Conservation (phyloP, 2,113 vertebrate species). For the Alectura lathami region DNA sequence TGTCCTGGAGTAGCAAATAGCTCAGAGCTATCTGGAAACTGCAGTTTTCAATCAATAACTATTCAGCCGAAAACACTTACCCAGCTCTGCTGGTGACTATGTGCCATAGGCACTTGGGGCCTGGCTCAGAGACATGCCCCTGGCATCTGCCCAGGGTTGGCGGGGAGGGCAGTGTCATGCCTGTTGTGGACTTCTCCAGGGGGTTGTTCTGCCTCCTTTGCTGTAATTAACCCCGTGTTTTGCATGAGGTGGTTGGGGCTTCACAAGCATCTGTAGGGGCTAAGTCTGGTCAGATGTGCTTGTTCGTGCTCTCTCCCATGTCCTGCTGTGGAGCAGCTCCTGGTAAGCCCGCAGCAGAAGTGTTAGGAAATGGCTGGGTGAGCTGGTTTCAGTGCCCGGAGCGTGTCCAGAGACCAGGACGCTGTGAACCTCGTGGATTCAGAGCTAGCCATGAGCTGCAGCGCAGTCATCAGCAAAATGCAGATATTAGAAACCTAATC, state of each 20-base stretch:
- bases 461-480: slow-evolving; percentile 26
- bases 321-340: not conserved
- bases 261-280: not conserved
- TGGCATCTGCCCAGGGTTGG: slow-evolving; percentile 3
- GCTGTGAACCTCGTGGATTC: not conserved
- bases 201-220: not conserved
- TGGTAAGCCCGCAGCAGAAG: not conserved
- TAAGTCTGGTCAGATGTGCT: not conserved
- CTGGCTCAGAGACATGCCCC: not conserved
- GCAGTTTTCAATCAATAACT: slow-evolving; percentile 47
- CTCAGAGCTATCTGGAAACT: slow-evolving; percentile 1
- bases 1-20: not conserved
- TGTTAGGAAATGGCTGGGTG: not conserved
- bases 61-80: not conserved
- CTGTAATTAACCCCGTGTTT: slow-evolving; percentile 27
- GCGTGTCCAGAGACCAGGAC: slow-evolving; percentile 4
- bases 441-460: slow-evolving; percentile 41
- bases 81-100: not conserved
- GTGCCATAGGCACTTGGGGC: not conserved
- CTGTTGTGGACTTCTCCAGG: not conserved
- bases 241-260: not conserved
- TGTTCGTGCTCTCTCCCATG: not conserved
- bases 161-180: not conserved
- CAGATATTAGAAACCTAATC: slow-evolving; percentile 33
- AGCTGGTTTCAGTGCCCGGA: not conserved